phyloP scores from a whole-genome alignment of 2,888 invertebrate species.

The Amorpha juglandis region DNA sequence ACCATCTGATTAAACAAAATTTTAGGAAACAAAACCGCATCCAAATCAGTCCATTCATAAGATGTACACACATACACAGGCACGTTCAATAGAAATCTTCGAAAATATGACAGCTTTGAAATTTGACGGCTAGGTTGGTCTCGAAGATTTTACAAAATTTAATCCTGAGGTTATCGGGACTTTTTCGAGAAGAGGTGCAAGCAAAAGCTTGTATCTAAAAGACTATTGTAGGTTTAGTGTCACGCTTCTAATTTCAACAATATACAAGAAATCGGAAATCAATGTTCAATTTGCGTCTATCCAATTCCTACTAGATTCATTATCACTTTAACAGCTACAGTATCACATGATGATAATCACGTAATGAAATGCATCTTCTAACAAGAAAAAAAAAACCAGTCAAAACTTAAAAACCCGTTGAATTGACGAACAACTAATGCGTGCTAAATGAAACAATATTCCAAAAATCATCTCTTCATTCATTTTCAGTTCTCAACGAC shows the following conservation, averaged over 20 bases:
- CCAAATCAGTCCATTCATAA: too few species aligned
- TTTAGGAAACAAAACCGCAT: too few species aligned
- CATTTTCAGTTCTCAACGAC: background rate
- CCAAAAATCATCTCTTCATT: slow-evolving; percentile 1
- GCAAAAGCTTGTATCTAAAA: too few species aligned
- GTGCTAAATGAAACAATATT: slow-evolving; percentile 16
- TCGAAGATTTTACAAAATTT: too few species aligned
- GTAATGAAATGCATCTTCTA: background rate
- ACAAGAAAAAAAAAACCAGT: background rate
- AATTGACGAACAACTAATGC: background rate
- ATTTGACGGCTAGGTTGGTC: too few species aligned
- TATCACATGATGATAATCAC: background rate
- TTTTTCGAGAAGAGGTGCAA: too few species aligned
- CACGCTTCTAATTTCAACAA: background rate
- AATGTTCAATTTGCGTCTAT: background rate
- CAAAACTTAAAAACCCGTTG: background rate
- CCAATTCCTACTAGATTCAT: background rate
- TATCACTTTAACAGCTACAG: background rate
- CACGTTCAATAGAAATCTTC: too few species aligned
- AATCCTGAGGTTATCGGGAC: too few species aligned
- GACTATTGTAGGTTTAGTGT: background rate
- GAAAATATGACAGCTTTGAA: too few species aligned
- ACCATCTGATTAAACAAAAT: too few species aligned
- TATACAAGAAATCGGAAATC: background rate
- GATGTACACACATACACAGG: too few species aligned